Evolutionary conservation across 2,797 vertebrate species (phyloP).

Genomic region (Mormyrops boulengeri): DNA sequence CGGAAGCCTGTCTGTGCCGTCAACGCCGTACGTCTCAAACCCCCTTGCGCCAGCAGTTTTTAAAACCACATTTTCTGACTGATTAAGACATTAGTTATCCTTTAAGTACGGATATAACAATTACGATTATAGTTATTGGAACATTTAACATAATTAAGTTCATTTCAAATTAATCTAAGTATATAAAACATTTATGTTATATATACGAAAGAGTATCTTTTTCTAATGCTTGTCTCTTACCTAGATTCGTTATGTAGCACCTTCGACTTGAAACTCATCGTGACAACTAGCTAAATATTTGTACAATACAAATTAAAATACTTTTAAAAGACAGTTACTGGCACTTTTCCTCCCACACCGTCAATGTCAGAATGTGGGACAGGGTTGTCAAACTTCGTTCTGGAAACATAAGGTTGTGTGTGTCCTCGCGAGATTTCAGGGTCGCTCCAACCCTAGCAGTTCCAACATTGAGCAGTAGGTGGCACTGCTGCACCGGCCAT

Average conservation of each 20-base stretch:
- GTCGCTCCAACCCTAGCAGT: not conserved
- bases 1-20: not conserved
- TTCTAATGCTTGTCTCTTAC: not conserved
- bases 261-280: conserved; percentile 15
- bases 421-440: not conserved
- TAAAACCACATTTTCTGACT: not conserved
- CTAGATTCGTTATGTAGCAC: not conserved
- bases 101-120: not conserved
- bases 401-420: not conserved
- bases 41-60: not conserved
- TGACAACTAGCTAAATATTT: not conserved
- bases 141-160: not conserved
- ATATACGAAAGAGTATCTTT: not conserved
- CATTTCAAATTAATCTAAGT: not conserved
- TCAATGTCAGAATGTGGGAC: not conserved
- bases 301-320: not conserved
- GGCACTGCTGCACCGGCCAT: not conserved
- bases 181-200: not conserved
- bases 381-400: not conserved
- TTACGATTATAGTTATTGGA: not conserved
- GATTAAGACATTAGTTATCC: not conserved
- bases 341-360: not conserved
- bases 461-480: not conserved
- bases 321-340: not conserved
- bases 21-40: not conserved